Percentiles rank a stretch among this genome's conserved stretches.
These are phyloP conservation scores for Dysdera silvatica DNA, from an alignment of 1,140 invertebrate species.

Conservation along the genomic window DNA sequence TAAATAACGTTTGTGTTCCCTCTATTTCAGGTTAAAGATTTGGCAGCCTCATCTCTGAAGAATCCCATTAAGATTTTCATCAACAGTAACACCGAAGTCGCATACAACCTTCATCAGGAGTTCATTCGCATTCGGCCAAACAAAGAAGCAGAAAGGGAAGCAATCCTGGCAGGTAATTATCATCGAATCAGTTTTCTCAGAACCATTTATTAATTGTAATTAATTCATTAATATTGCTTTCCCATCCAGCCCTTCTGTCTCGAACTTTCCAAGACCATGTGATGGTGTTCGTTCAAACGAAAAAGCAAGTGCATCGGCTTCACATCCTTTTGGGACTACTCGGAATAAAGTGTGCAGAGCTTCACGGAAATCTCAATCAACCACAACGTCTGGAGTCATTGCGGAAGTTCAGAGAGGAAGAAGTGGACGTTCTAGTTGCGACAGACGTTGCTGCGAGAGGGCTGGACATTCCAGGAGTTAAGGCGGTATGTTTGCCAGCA, in stretches of 20 bases:
- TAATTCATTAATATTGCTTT: background rate
- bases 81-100: constrained; percentile 91
- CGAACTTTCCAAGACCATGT: constrained; percentile 85
- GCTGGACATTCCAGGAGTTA: constrained; percentile 90
- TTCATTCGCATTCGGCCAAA: constrained; percentile 79
- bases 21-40: constrained; percentile 68
- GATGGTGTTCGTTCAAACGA: constrained; percentile 94
- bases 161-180: constrained; percentile 61
- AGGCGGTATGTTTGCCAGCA: constrained; percentile 61
- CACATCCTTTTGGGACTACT: constrained; percentile 83
- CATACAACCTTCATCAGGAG: constrained; percentile 90
- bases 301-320: constrained; percentile 83
- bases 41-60: constrained; percentile 80
- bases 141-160: constrained; percentile 80
- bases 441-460: constrained; percentile 95
- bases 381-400: constrained; percentile 80
- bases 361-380: constrained; percentile 93
- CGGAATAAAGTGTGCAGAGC: constrained; percentile 75
- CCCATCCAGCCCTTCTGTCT: constrained; percentile 65
- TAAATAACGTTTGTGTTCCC: too few species aligned
- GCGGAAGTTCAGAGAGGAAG: constrained; percentile 78
- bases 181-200: background rate
- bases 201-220: constrained; percentile 4
- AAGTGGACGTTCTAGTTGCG: constrained; percentile 83
- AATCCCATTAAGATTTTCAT: constrained; percentile 84